Evolutionary conservation across 1,140 invertebrate genomes (phyloP), one percentile per base, ranked within the genome.

Genomic region (Sinonovacula constricta): DNA sequence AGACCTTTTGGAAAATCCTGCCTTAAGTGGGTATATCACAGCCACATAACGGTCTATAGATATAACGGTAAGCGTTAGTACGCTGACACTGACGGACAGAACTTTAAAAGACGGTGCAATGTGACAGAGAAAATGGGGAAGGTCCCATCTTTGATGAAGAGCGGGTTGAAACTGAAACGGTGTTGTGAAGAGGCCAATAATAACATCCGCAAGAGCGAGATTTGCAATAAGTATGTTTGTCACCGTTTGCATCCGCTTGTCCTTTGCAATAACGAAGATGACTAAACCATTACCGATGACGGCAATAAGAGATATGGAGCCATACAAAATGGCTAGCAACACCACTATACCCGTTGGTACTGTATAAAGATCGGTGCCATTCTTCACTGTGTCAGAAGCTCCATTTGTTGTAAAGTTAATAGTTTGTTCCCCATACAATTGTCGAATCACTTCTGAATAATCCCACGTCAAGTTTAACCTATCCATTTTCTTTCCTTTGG

Each of bases 131-230:
- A 96, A 95, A 82, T 94, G 88, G 0, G 95, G 95, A 24, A 96
- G 90, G 77, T 95, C 93, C 95, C 95, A 96, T 80, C 94, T 88
- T 88, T 96, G 95, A 0, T 96, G 91, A 15, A 96, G 87, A 2
- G 95, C 95, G 0, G 95, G 95, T 92, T 96, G 95, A 88, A 96
- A 96, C 93, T 96, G 95, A 91, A 97, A 96, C 62, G 88, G 88
- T 49, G 88, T 89, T 15, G 85, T 83, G 53, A 88, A 86, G 10
- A 90, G 62, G 7, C 87, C 88, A 26, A 90, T 86, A 18, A 87
- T 81, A 34, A 89, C 87, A 66, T 90, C 88, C 12, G 87, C 88
- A 1, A 88, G 77, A 0, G 88, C 87, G 33, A 90, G 69, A 75
- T 90, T 90, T 4, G 86, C 86, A 60, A 96, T 96, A 90, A 95